phyloP scores from a whole-genome alignment of 2,113 vertebrate genomes.

The Turnix velox region DNA sequence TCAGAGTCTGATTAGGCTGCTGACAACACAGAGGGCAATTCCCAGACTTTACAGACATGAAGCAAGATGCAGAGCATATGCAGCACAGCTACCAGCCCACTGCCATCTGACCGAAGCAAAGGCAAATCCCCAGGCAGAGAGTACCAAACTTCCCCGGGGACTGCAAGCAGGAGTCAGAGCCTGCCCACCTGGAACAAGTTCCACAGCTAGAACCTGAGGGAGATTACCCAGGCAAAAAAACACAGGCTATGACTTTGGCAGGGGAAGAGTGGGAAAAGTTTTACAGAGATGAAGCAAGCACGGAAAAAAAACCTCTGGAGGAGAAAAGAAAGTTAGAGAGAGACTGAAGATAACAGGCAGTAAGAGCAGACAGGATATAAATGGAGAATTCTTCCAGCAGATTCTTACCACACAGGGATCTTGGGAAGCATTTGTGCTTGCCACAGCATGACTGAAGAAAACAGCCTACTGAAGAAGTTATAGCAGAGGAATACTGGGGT shows the following conservation, averaged over 20 bases:
- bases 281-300: not conserved
- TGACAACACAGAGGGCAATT: not conserved
- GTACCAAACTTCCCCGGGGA: not conserved
- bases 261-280: not conserved
- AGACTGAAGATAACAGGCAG: conserved; percentile 11
- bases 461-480: not conserved
- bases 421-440: not conserved
- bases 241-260: not conserved
- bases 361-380: not conserved
- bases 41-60: not conserved
- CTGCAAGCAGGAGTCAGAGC: not conserved
- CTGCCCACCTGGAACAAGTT: not conserved
- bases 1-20: not conserved
- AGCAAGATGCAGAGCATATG: not conserved
- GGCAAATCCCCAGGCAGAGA: not conserved
- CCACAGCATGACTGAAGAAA: not conserved
- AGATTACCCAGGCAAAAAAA: not conserved
- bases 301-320: conserved; percentile 21
- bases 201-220: not conserved
- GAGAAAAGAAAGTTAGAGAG: not conserved
- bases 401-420: not conserved
- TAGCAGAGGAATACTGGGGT: not conserved
- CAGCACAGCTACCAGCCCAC: not conserved
- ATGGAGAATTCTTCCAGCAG: not conserved
- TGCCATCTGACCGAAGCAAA: not conserved